Evolutionary conservation across 2,888 invertebrate genomes (phyloP).

Genomic region (Subacronicta megacephala): DNA sequence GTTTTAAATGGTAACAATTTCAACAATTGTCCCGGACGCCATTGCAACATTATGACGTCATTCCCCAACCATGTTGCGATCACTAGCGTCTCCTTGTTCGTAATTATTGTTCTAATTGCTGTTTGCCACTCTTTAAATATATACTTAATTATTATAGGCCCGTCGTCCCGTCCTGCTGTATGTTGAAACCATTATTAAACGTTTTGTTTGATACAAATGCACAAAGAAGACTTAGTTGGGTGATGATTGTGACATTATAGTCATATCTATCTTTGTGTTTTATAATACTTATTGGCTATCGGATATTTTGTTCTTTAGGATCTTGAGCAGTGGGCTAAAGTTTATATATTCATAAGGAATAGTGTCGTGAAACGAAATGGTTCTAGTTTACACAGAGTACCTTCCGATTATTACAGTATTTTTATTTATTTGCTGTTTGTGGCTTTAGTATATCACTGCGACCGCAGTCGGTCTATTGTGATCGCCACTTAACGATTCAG

Average conservation of each 20-base stretch:
- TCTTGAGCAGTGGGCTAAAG: too few species aligned
- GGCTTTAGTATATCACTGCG: too few species aligned
- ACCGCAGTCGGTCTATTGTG: too few species aligned
- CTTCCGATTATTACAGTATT: too few species aligned
- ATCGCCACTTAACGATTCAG: too few species aligned
- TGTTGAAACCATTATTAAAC: conserved; percentile 23
- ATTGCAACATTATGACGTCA: conserved; percentile 47
- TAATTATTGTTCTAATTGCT: conserved; percentile 52
- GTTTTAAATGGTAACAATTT: conserved; percentile 38
- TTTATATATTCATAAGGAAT: too few species aligned
- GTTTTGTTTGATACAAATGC: conserved; percentile 28
- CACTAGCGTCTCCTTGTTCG: conserved; percentile 40
- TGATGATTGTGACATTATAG: conserved; percentile 9
- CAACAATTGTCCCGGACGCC: conserved; percentile 44
- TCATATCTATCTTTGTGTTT: neutral
- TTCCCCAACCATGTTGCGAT: conserved; percentile 33
- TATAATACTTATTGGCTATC: too few species aligned
- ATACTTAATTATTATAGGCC: conserved; percentile 50
- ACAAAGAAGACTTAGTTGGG: conserved; percentile 20
- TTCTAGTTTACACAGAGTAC: too few species aligned
- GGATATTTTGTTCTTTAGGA: too few species aligned
- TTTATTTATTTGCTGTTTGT: too few species aligned
- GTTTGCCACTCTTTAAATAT: conserved; percentile 45
- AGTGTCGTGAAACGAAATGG: too few species aligned
- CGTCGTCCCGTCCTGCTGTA: conserved; percentile 19